Percentiles rank a stretch among this genome's conserved stretches.
Evolutionary conservation across 1,140 invertebrate species (phyloP).

Genomic region (Drosophila varians): DNA sequence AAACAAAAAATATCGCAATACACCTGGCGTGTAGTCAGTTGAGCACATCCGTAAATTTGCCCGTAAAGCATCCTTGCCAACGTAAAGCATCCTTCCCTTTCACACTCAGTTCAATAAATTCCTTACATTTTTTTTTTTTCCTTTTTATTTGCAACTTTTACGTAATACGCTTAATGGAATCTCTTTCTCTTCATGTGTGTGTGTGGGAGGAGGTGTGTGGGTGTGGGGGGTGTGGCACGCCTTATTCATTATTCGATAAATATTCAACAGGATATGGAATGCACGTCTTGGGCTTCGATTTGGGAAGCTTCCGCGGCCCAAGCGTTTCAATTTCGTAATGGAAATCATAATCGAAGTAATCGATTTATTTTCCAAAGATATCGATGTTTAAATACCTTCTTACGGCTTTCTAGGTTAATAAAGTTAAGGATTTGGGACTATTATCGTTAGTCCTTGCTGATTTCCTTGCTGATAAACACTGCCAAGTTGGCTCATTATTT

Average conservation of each 20-base stretch:
- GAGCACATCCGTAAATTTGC: constrained; percentile 43
- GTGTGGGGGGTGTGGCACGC: neutral
- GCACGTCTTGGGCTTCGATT: constrained; percentile 27
- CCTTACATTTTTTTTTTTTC: constrained; percentile 35
- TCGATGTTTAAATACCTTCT: constrained; percentile 4
- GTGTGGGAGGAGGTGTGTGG: neutral
- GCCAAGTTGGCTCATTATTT: neutral
- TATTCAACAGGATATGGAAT: constrained; percentile 37
- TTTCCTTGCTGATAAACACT: too few species aligned
- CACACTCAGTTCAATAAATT: constrained; percentile 28
- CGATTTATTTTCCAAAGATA: constrained; percentile 3
- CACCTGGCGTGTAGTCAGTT: constrained; percentile 36
- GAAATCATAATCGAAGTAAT: constrained; percentile 28
- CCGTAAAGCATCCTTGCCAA: constrained; percentile 38
- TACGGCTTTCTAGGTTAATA: too few species aligned
- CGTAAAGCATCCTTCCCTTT: constrained; percentile 6
- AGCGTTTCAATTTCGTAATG: constrained; percentile 41
- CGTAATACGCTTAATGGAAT: constrained; percentile 48
- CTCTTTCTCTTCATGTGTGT: constrained; percentile 6
- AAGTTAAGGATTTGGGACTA: too few species aligned
- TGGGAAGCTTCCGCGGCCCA: neutral
- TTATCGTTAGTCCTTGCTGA: too few species aligned
- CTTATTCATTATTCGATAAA: constrained; percentile 52
- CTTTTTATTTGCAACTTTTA: constrained; percentile 45
- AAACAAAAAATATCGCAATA: neutral